A percentile compares a stretch with the other conserved stretches of the same genome.
Conservation (phyloP, 2,113 vertebrate genomes). For the Daboia siamensis region DNA sequence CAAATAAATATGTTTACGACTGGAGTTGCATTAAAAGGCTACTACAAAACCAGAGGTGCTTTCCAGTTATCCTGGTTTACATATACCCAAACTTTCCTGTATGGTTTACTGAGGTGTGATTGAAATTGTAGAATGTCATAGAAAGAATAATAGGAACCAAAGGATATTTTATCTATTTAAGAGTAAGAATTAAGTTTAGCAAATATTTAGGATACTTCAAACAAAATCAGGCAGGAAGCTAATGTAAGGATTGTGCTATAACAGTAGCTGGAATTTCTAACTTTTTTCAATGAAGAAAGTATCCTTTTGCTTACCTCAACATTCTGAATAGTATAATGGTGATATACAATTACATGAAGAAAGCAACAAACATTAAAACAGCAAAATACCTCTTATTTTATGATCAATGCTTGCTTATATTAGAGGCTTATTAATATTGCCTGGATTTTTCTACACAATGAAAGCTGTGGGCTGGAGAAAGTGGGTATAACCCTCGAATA, state of each 20-base stretch:
- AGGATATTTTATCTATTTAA: neutral
- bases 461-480: neutral
- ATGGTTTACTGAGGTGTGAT: neutral
- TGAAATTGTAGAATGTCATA: neutral
- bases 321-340: conserved; percentile 5
- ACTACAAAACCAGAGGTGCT: neutral
- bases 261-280: neutral
- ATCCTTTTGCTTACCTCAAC: neutral
- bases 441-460: neutral
- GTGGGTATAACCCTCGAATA: neutral
- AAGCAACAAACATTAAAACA: conserved; percentile 7
- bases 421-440: neutral
- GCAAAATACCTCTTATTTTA: neutral
- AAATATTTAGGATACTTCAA: neutral
- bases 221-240: neutral
- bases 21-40: neutral
- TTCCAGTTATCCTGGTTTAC: neutral
- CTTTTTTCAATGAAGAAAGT: neutral
- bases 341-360: neutral
- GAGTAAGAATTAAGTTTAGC: neutral
- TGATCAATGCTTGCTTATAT: neutral
- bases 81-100: neutral
- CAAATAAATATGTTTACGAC: neutral
- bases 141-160: conserved; percentile 1
- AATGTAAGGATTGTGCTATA: neutral